phyloP scores from a whole-genome alignment of 2,113 vertebrate species.

The Ailuropoda melanoleuca region DNA sequence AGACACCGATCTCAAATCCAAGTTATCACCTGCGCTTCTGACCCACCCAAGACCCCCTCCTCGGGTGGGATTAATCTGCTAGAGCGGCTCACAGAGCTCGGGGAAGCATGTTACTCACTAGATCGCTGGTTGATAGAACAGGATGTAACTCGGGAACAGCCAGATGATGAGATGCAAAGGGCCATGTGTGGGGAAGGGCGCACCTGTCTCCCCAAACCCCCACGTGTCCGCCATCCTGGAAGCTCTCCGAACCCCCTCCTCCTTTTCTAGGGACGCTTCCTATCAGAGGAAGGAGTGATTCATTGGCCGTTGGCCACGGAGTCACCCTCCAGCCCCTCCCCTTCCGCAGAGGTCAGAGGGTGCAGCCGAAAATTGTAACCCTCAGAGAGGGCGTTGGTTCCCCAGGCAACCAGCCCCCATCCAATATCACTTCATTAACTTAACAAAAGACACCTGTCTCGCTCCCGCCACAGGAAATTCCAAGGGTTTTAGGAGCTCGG shows the following conservation, averaged over 20 bases:
- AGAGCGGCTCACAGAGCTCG: no score
- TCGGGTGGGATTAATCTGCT: background rate
- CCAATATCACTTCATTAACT: background rate
- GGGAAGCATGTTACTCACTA: background rate
- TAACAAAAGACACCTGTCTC: background rate
- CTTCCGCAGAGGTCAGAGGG: background rate
- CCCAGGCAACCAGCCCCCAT: background rate
- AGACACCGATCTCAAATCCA: rapidly evolving
- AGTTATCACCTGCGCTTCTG: rapidly evolving
- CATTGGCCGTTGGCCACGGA: rapidly evolving
- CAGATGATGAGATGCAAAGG: background rate
- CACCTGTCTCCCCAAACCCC: no score
- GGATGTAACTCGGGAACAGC: background rate
- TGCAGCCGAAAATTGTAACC: rapidly evolving
- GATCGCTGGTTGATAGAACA: no score
- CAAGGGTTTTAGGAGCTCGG: background rate
- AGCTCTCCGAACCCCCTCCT: no score
- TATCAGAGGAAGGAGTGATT: rapidly evolving
- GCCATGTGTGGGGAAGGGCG: no score
- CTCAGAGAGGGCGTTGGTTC: rapidly evolving
- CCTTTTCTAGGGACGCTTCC: rapidly evolving
- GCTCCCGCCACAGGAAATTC: rapidly evolving
- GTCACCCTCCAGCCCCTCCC: background rate
- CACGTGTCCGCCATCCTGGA: rapidly evolving
- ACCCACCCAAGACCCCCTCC: background rate